A percentile compares a stretch with the other conserved stretches of the same genome.
These are phyloP conservation scores for Colinus virginianus DNA, from an alignment of 2,113 vertebrate genomes.

Conservation along the genomic window DNA sequence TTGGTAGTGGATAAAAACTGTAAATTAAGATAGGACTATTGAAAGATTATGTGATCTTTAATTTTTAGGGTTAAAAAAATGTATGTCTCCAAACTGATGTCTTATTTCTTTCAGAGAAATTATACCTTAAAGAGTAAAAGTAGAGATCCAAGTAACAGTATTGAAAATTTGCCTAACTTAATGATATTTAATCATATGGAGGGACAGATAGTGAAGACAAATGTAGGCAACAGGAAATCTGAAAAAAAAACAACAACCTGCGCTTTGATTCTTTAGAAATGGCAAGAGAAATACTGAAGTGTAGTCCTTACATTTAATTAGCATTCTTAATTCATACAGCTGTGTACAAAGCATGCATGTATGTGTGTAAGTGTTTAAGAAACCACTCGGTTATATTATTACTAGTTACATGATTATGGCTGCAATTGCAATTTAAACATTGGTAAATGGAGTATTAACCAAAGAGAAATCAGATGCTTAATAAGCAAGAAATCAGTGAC, in stretches of 20 bases:
- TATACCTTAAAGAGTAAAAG: neutral
- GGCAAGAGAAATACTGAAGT: neutral
- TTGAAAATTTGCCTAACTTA: neutral
- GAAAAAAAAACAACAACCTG: neutral
- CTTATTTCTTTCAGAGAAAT: neutral
- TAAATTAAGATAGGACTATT: neutral
- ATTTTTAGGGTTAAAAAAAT: neutral
- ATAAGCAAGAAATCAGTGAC: neutral
- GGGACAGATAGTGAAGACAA: neutral
- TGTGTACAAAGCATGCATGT: neutral
- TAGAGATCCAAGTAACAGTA: neutral
- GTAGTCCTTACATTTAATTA: neutral
- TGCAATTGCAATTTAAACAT: neutral
- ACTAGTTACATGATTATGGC: neutral
- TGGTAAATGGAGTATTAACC: neutral
- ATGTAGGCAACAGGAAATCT: neutral
- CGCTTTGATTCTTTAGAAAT: neutral
- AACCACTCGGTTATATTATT: neutral
- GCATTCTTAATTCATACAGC: neutral
- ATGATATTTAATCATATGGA: neutral
- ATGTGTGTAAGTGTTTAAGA: neutral
- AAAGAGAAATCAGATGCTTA: neutral
- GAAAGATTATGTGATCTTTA: neutral
- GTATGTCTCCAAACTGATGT: neutral
- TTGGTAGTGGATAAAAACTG: neutral